phyloP scores from a whole-genome alignment of 2,113 vertebrate genomes.

The Smithornis capensis region DNA sequence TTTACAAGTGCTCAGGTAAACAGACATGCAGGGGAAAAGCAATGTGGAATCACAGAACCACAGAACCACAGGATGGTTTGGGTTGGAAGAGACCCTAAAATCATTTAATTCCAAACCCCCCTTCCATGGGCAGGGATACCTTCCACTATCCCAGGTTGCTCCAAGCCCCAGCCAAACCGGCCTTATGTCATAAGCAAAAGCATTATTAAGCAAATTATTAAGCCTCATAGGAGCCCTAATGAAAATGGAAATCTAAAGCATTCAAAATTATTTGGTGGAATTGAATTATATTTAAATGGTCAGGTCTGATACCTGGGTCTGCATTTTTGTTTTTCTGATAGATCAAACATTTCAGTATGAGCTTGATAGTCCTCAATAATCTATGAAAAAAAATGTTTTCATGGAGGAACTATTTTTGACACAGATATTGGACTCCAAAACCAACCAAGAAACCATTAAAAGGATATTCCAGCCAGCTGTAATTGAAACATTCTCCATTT shows the following conservation, averaged over 20 bases:
- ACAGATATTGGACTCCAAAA: background rate
- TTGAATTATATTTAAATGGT: background rate
- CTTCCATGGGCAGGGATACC: background rate
- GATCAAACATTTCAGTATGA: background rate
- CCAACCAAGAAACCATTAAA: background rate
- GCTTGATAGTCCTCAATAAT: background rate
- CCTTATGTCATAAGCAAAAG: background rate
- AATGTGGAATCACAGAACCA: background rate
- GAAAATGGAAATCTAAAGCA: background rate
- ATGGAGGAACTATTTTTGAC: background rate
- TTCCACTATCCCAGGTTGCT: background rate
- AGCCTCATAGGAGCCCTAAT: background rate
- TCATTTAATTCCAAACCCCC: fast-evolving
- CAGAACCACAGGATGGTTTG: background rate
- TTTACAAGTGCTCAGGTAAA: background rate
- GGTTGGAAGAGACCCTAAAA: background rate
- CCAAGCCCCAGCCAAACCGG: background rate
- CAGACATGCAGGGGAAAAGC: background rate
- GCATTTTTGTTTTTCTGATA: background rate
- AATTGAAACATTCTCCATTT: background rate
- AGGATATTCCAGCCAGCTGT: background rate
- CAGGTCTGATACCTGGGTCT: background rate
- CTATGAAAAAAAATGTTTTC: background rate
- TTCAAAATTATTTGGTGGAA: background rate
- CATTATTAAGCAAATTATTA: background rate